Base-by-base conservation (phyloP, 2,797 vertebrate species). In the Poecilia velifera region DNA sequence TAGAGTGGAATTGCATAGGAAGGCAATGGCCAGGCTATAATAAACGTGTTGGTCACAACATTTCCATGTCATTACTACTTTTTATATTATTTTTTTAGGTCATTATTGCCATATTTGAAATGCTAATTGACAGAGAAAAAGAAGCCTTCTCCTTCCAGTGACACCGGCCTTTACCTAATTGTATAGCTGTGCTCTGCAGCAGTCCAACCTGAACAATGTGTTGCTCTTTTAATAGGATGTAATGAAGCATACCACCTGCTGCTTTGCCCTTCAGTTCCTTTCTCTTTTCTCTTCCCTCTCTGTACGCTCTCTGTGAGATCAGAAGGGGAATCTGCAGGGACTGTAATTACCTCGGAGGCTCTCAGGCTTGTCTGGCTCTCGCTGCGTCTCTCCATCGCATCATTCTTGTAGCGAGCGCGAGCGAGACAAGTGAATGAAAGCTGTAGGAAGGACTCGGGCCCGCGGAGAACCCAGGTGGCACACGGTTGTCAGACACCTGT, bases 201-300 rank as follows among this genome's bases (percentile, higher is more conserved):
- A 1, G 16, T 39, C 74, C 72, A 36, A 81, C 82, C 82, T 78
- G 72, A 86, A 84, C 76, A 85, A 79, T 39, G 82, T 71, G 87
- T 53, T 79, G 79, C 88, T 86, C 82, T 82, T 88, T 89, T 88
- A 84, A 87, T 85, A 73, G 80, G 72, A 81, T n/a, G 74, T 82
- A 86, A 85, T 86, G 86, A 89, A 87, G 86, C 82, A 31, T 68
- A 62, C 47, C 79, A 78, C 85, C 82, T 84, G 78, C 84, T 62
- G 68, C 75, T 76, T 66, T 2, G 66, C 72, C 83, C 85, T 81
- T 74, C 78, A 25, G 25, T 64, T 62, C 53, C 70, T 70, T 39
- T 80, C 46, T 76, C 72, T 74, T 46, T 5, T 53, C 43, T 59
- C 73, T 34, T 28, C 28, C 34, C 16, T 73, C 28, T 43, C 41